Evolutionary conservation across 2,888 invertebrate genomes (phyloP).

Genomic region (Spialia ferax): DNA sequence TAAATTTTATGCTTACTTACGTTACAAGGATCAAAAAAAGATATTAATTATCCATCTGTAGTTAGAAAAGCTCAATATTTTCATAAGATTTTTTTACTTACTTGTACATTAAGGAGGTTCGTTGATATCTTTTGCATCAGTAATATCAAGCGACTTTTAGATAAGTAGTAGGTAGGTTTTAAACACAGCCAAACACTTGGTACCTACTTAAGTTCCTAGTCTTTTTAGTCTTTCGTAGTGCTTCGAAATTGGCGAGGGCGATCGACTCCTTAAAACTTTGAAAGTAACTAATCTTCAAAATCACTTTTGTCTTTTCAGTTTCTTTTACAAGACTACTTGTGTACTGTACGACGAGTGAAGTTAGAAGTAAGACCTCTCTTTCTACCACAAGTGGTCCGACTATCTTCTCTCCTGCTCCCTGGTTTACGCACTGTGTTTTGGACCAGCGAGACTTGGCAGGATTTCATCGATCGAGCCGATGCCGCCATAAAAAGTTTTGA

Average conservation of each 20-base stretch:
- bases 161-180: no score
- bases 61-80: no score
- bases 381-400: slow-evolving; percentile 94
- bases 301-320: slow-evolving; percentile 78
- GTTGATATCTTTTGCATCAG: no score
- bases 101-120: no score
- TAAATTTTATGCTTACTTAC: no score
- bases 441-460: slow-evolving; percentile 94
- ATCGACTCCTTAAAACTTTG: neutral
- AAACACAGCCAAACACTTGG: no score
- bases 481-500: slow-evolving; percentile 94
- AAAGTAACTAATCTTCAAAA: slow-evolving; percentile 1
- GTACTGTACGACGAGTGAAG: slow-evolving; percentile 91
- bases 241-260: neutral
- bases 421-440: slow-evolving; percentile 94
- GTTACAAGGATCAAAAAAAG: no score
- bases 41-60: no score
- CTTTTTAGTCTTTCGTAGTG: slow-evolving; percentile 2
- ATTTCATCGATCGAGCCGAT: slow-evolving; percentile 91
- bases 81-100: no score
- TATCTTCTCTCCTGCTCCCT: slow-evolving; percentile 94
- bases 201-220: neutral
- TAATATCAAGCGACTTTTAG: no score
- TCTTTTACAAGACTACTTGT: slow-evolving; percentile 91
- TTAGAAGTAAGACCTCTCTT: slow-evolving; percentile 96